Evolutionary conservation across 2,113 vertebrate genomes (phyloP).

Genomic region (Prunella himalayana): DNA sequence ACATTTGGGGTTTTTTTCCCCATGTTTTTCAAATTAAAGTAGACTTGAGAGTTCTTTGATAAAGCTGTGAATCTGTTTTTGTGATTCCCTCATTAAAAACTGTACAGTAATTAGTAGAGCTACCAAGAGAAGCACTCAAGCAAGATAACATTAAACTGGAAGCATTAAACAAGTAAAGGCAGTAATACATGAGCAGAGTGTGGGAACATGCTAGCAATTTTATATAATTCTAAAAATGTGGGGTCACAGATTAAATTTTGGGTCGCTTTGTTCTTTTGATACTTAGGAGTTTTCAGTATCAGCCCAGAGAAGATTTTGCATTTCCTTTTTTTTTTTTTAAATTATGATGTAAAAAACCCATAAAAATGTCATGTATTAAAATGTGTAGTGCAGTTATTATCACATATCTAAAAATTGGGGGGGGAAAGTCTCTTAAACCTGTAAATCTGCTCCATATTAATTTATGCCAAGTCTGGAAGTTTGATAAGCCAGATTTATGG

Average conservation of each 20-base stretch:
- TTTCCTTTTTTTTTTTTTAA: not conserved
- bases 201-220: not conserved
- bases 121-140: not conserved
- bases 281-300: not conserved
- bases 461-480: constrained; percentile 42
- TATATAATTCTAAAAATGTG: not conserved
- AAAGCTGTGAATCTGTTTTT: not conserved
- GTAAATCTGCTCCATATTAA: constrained; percentile 19
- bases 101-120: not conserved
- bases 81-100: not conserved
- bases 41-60: not conserved
- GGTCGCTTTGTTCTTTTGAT: not conserved
- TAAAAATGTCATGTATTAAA: not conserved
- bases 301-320: not conserved
- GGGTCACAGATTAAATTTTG: not conserved
- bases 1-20: fast-evolving
- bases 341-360: not conserved
- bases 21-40: not conserved
- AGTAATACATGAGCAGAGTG: not conserved
- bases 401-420: not conserved
- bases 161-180: not conserved
- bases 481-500: not conserved
- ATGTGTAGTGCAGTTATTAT: constrained; percentile 8
- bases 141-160: not conserved
- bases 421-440: not conserved